Conservation (phyloP, 1,140 invertebrate genomes). For the Ganaspis sp. region DNA sequence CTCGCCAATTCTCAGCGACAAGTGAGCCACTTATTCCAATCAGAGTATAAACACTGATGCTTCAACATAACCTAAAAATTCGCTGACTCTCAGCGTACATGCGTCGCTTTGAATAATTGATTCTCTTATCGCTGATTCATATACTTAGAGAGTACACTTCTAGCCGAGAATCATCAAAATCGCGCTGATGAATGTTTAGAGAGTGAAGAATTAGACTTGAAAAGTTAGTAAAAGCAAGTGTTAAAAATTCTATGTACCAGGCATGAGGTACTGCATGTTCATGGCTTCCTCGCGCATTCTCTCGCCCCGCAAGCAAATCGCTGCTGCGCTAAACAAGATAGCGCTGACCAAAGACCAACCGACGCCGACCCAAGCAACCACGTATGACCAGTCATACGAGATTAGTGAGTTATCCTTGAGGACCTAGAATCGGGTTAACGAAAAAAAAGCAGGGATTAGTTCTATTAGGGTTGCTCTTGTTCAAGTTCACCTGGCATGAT, state of each 20-base stretch:
- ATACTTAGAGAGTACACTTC: too few species aligned
- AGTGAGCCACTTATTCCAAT: too few species aligned
- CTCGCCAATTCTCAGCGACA: too few species aligned
- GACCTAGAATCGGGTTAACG: conserved; percentile 81
- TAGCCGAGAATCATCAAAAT: too few species aligned
- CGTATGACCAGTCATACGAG: conserved; percentile 96
- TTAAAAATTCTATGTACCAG: conserved; percentile 82
- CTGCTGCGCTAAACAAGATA: conserved; percentile 93
- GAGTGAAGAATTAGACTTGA: too few species aligned
- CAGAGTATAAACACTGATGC: too few species aligned
- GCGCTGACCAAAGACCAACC: conserved; percentile 91
- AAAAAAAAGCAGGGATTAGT: conserved; percentile 70
- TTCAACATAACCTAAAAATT: too few species aligned
- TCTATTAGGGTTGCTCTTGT: conserved; percentile 57
- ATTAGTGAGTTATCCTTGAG: conserved; percentile 90
- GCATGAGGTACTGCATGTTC: conserved; percentile 98
- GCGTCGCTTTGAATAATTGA: too few species aligned
- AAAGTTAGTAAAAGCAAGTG: conserved; percentile 57
- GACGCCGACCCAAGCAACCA: conserved; percentile 95
- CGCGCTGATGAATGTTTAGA: not conserved
- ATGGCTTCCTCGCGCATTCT: conserved; percentile 94
- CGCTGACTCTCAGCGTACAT: too few species aligned
- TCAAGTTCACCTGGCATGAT: conserved; percentile 86
- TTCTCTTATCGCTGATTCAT: too few species aligned
- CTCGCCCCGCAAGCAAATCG: conserved; percentile 94